Percentiles rank a stretch among this genome's conserved stretches.
Evolutionary conservation across 2,888 invertebrate genomes (phyloP).

Genomic region (Hemaris fuciformis): DNA sequence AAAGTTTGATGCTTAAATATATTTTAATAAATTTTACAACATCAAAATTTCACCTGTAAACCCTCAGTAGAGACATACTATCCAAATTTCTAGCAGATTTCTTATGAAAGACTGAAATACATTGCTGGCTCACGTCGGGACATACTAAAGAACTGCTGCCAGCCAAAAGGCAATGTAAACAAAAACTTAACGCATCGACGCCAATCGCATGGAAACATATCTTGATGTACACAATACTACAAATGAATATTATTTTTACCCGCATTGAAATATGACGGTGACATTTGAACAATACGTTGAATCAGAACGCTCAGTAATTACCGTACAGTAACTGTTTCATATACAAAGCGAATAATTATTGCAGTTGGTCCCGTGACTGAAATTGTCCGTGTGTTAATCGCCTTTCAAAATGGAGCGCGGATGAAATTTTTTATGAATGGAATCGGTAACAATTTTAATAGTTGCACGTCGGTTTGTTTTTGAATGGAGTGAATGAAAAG

Average conservation of each 20-base stretch:
- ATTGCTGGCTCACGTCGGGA: background rate
- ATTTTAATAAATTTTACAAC: no score
- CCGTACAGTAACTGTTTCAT: conserved; percentile 69
- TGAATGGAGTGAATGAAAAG: no score
- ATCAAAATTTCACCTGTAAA: no score
- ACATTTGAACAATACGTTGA: conserved; percentile 75
- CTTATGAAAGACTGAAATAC: no score
- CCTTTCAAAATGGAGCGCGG: conserved; percentile 41
- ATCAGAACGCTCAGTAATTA: conserved; percentile 68
- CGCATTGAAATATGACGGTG: conserved; percentile 37
- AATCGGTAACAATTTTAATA: conserved; percentile 16
- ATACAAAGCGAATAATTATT: conserved; percentile 76
- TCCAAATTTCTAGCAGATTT: no score
- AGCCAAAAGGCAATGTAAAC: background rate
- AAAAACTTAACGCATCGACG: background rate
- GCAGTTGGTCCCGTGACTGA: conserved; percentile 63
- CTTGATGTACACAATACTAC: conserved; percentile 17
- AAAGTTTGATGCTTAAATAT: no score
- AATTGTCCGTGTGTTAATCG: conserved; percentile 66
- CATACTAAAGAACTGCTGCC: background rate
- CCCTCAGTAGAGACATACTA: no score
- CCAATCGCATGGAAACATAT: background rate
- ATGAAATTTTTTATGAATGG: conserved; percentile 49
- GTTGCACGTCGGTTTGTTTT: background rate
- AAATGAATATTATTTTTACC: conserved; percentile 27